A percentile compares a stretch with the other conserved stretches of the same genome.
Evolutionary conservation across 1,140 invertebrate species (phyloP).

Genomic region (Watersipora subatra): DNA sequence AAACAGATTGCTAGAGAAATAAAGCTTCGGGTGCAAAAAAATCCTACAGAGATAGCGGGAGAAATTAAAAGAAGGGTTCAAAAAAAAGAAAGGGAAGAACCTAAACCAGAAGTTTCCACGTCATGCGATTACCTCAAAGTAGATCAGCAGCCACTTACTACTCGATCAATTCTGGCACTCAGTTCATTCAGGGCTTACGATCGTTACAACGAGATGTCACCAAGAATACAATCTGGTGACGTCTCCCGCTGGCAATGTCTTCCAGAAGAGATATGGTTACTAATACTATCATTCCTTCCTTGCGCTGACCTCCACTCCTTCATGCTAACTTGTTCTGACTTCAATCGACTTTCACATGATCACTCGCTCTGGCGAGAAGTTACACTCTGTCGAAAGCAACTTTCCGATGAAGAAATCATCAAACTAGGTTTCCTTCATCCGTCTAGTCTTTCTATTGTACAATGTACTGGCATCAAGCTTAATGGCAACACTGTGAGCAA

Average conservation of each 20-base stretch:
- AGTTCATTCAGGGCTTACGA: neutral
- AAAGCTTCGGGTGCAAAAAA: neutral
- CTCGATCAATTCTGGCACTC: neutral
- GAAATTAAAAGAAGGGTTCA: neutral
- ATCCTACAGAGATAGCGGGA: neutral
- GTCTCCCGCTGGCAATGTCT: neutral
- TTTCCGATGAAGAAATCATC: neutral
- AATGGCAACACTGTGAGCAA: neutral
- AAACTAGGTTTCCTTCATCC: neutral
- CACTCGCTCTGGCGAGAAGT: neutral
- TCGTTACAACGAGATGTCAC: neutral
- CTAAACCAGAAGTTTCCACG: neutral
- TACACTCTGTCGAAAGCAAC: neutral
- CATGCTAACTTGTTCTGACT: neutral
- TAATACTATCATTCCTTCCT: neutral
- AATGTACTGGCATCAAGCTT: neutral
- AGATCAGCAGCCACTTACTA: neutral
- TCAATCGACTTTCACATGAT: neutral
- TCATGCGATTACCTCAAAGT: too few relatives aligned
- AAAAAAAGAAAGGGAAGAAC: neutral
- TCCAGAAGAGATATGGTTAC: slow-evolving; percentile 2
- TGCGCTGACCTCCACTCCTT: neutral
- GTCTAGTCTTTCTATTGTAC: neutral
- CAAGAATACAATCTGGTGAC: neutral
- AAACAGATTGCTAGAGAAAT: neutral